Conservation (phyloP, 2,888 invertebrate genomes). For the Noctua janthina region DNA sequence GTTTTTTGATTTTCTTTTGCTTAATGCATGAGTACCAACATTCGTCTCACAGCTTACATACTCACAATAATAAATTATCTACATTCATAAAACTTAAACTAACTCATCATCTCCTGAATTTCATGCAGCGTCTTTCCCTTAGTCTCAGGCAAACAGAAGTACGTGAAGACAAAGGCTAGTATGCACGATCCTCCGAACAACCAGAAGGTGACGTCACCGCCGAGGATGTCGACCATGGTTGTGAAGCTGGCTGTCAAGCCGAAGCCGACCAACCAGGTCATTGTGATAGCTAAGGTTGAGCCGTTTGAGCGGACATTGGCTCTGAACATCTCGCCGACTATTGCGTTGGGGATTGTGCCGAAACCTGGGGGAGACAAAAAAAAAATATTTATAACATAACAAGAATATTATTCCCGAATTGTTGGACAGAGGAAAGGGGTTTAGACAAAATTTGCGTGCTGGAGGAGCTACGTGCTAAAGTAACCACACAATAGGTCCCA, state of each 20-base stretch:
- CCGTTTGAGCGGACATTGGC: constrained; percentile 73
- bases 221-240: constrained; percentile 67
- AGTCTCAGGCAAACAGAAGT: constrained; percentile 71
- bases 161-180: constrained; percentile 71
- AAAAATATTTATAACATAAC: background rate
- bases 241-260: constrained; percentile 69
- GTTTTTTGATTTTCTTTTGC: too few relatives aligned
- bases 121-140: constrained; percentile 72
- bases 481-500: too few relatives aligned
- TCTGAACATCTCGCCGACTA: constrained; percentile 75
- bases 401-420: too few relatives aligned
- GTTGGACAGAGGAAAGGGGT: too few relatives aligned
- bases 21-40: too few relatives aligned
- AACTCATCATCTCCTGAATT: constrained; percentile 73
- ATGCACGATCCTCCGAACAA: constrained; percentile 71
- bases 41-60: too few relatives aligned
- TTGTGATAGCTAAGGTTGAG: constrained; percentile 55
- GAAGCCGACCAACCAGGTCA: constrained; percentile 73
- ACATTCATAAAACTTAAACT: constrained; percentile 11
- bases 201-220: constrained; percentile 75
- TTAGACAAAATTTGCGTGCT: too few relatives aligned
- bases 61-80: too few relatives aligned
- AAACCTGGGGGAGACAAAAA: background rate
- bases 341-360: constrained; percentile 35
- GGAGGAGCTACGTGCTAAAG: too few relatives aligned